These are phyloP conservation scores for Pogoniulus pusillus DNA, from an alignment of 2,797 vertebrate genomes.

Conservation along the genomic window DNA sequence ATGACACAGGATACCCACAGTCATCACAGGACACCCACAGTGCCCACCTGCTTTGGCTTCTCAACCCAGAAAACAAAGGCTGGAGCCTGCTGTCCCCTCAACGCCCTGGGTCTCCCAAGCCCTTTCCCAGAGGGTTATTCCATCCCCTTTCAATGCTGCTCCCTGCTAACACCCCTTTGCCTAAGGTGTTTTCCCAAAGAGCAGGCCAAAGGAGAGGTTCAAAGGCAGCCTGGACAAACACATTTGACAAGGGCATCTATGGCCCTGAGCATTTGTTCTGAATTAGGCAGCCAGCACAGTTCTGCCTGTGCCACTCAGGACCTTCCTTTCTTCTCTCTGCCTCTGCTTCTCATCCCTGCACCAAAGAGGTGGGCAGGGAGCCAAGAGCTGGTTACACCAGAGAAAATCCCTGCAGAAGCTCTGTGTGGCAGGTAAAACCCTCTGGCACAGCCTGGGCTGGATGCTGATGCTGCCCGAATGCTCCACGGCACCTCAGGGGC, in stretches of 20 bases:
- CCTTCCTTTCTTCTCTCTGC: background rate
- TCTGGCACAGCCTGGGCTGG: background rate
- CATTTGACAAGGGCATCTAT: background rate
- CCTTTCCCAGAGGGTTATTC: background rate
- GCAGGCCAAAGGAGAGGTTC: no score
- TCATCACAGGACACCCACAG: background rate
- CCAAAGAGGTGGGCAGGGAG: fast-evolving
- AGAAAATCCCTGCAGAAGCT: background rate
- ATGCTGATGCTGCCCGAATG: background rate
- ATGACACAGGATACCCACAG: background rate
- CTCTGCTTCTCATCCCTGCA: fast-evolving
- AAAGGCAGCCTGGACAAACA: background rate
- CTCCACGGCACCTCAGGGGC: background rate
- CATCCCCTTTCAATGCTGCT: background rate
- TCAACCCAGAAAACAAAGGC: background rate
- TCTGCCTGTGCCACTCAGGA: background rate
- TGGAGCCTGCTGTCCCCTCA: background rate
- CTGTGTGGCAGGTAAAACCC: background rate
- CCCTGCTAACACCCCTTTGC: background rate
- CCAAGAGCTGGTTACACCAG: background rate
- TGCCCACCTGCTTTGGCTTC: background rate
- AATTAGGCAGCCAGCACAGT: background rate
- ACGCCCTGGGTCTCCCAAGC: fast-evolving
- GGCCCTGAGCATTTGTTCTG: fast-evolving
- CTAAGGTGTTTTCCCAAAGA: background rate